These are phyloP conservation scores for Hippopotamus amphibius DNA, from an alignment of 2,113 vertebrate species.

Conservation along the genomic window DNA sequence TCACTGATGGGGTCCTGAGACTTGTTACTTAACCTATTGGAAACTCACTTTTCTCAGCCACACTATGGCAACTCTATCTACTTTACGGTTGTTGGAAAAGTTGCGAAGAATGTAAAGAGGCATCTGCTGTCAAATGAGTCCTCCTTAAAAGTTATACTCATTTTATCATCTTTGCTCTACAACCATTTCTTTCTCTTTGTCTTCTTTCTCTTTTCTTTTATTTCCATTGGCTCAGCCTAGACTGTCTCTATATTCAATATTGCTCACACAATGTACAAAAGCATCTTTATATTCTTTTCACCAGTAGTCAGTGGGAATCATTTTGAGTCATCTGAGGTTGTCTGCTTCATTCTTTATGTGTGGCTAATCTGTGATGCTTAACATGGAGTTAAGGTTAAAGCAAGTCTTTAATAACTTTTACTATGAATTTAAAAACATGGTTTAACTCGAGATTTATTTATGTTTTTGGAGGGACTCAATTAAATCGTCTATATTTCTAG, in stretches of 20 bases:
- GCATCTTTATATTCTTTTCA: not conserved
- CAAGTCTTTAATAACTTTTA: not conserved
- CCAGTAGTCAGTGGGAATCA: not conserved
- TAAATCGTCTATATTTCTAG: not conserved
- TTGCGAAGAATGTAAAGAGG: not conserved
- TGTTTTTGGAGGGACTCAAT: not conserved
- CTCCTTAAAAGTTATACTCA: not conserved
- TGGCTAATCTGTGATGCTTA: not conserved
- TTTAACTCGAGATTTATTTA: not conserved
- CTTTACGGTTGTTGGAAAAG: not conserved
- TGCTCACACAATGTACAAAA: not conserved
- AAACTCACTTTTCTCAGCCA: not conserved
- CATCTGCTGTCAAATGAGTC: not conserved
- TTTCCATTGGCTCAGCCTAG: not conserved
- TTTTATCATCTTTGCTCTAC: not conserved
- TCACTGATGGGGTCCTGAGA: accelerated
- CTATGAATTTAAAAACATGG: not conserved
- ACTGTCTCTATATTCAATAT: not conserved
- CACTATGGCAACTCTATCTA: not conserved
- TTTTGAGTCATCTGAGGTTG: not conserved
- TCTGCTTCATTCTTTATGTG: not conserved
- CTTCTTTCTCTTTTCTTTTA: not conserved
- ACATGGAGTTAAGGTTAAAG: not conserved
- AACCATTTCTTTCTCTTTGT: not conserved
- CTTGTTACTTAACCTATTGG: not conserved